Base-by-base conservation (phyloP, 2,113 vertebrate genomes). In the Oncorhynchus clarkii region DNA sequence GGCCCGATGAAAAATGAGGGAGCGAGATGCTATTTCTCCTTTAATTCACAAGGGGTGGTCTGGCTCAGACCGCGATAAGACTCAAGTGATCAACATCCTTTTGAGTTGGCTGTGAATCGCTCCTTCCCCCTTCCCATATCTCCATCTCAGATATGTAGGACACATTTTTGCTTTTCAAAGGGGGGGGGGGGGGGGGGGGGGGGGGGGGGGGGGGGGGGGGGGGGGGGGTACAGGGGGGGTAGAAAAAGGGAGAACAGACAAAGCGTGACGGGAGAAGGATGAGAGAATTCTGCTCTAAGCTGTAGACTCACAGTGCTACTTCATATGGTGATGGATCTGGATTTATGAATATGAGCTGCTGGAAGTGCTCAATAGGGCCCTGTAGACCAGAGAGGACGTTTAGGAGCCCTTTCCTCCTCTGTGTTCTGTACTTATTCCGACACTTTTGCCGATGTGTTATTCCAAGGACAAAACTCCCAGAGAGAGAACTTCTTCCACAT, bases 1-100 rank as follows among this genome's bases (percentile, higher is more conserved):
- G 80, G 81, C 80, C 51, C 51, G 80, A 87, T 93, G 93, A 94
- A 92, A 93, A 93, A 94, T 92, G 91, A 93, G 90, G 78, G 69
- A 79, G 85, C 26, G 64, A 87, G 91, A 94, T 92, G 90, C 90
- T 91, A 91, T 92, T 93, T 92, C 90, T 91, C 84, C 90, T 92
- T 92, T 93, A 94, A 93, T 93, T 93, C 92, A 89, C 91, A 85
- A 90, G 89, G 87, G 90, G 91, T 92, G 91, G 90, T 87, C 89
- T 90, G 92, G 88, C 90, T 88, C 72, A 77, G 87, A 79, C 73
- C 27, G 88, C 73, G 91, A 94, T 94, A 94, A 93, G 91, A 88
- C 87, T 78, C 84, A 82, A 92, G 91, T 90, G 90, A 94, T 94
- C 91, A 93, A 92, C 92, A 89, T 90, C 83, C 90, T 91, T 49